A percentile compares a stretch with the other conserved stretches of the same genome.
These are phyloP conservation scores for Phaethon lepturus DNA, from an alignment of 2,113 vertebrate species.

Conservation along the genomic window DNA sequence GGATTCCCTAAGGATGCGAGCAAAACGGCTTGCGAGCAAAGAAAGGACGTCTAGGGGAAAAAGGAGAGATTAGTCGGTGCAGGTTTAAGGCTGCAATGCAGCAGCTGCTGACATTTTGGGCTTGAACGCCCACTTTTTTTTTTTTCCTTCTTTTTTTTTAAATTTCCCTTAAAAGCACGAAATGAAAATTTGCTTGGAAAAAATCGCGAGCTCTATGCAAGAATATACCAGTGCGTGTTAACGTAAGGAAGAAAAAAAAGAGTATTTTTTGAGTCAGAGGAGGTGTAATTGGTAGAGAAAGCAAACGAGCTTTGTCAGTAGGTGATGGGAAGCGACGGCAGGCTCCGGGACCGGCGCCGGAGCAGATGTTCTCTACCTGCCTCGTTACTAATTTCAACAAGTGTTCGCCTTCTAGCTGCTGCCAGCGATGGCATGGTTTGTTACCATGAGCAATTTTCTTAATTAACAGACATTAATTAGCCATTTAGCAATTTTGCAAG, in stretches of 20 bases:
- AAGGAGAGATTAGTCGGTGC: constrained; percentile 53
- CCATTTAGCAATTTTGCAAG: constrained; percentile 93
- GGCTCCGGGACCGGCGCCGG: constrained; percentile 71
- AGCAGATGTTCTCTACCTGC: constrained; percentile 86
- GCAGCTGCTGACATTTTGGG: constrained; percentile 58
- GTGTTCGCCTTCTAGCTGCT: constrained; percentile 86
- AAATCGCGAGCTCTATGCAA: neutral
- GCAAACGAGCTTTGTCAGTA: constrained; percentile 60
- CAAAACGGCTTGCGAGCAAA: constrained; percentile 49
- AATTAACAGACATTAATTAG: constrained; percentile 98
- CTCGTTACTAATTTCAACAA: constrained; percentile 86
- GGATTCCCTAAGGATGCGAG: constrained; percentile 31
- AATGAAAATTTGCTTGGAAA: constrained; percentile 29
- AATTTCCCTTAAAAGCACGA: neutral
- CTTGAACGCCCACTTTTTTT: constrained; percentile 13
- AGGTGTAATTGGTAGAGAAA: constrained; percentile 53
- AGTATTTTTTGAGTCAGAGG: neutral
- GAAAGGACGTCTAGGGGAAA: constrained; percentile 14
- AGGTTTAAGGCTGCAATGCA: constrained; percentile 62
- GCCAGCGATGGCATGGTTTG: constrained; percentile 87
- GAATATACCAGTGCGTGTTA: constrained; percentile 15
- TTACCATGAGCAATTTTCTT: constrained; percentile 94
- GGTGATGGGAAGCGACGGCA: constrained; percentile 62
- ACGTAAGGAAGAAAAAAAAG: neutral
- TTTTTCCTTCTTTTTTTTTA: neutral